Base-by-base conservation (phyloP, 1,140 invertebrate genomes). In the Paracyclopina nana region DNA sequence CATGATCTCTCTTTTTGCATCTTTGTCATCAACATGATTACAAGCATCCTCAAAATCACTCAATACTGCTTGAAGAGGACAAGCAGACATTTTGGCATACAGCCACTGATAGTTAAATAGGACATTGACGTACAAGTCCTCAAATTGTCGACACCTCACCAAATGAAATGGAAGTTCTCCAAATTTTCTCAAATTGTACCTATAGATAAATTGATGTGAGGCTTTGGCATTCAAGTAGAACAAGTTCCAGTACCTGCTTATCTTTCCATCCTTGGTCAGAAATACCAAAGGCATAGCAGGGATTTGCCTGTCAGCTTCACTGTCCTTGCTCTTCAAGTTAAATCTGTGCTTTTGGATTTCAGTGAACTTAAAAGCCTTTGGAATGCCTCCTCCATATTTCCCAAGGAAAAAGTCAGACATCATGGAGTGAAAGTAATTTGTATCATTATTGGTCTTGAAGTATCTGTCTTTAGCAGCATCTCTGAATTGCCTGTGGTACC, bases 41-140 rank as follows among this genome's bases (percentile, higher is more conserved):
- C 85, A 80, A 1, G 86, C 80, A 62, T 97, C 92, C 69, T 97
- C 91, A 63, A 92, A 96, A 63, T 98, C 92, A 9, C 82, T 81
- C 8, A 97, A 67, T 1, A 95, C 79, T 0, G 86, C 78, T 70
- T 92, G 91, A 1, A 98, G 69, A 1, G 92, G 90, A 63, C 91
- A 95, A 54, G 85, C 87, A 53, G 79, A 82, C 1, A 97, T 67
- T 64, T 97, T 97, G 0, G 90, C 88, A 61, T 95, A 87, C 0
- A 98, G 69, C 86, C 91, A 98, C 55, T 90, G 78, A 62, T 96
- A 98, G 65, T 95, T 95, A 65, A 97, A 98, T 0, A 97, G 70
- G 8, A 95, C 88, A 59, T 91, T 76, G 45, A 82, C 76, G 62
- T 91, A 94, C 0, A 97, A 68, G 65, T 96, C 90, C 52, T 84